Base-by-base conservation (phyloP, 2,888 invertebrate species). In the Xestia sexstrigata region DNA sequence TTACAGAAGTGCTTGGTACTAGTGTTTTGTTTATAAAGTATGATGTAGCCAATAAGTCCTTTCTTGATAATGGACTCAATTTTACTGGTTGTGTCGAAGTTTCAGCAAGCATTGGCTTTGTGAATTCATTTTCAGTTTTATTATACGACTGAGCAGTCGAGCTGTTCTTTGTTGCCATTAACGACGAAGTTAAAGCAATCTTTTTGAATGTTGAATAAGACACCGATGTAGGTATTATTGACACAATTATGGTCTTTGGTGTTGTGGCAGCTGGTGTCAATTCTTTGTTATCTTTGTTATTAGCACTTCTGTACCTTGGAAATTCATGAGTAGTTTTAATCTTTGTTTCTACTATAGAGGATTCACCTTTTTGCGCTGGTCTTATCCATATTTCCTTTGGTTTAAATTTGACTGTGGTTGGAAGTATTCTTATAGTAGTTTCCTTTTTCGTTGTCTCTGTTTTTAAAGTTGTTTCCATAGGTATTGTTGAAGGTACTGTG, bases 361-460 rank as follows among this genome's bases (percentile, higher is more conserved):
- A 91, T 94, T 96, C 96, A 95, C 96, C 96, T 96, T 96, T 96
- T 92, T 96, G 95, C 0, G 96, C 94, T 65, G 96, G 96, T 86
- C 91, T 92, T 88, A 96, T 96, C 96, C 96, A 96, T 89, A 96
- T 96, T 89, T 96, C 96, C 89, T 96, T 96, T n/a, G 95, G 95
- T 83, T 95, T 95, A 45, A 94, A 93, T 89, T 96, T 96, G 0
- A 90, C 79, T 39, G 95, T 95, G n/a, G 94, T 93, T 26, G 93
- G 90, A 66, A 86, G 85, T n/a, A 87, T 87, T 92, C 90, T 94
- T 15, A 90, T 81, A 26, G 93, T 93, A 47, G 92, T 90, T 81
- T 95, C 94, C 60, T 93, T 94, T 80, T 86, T 94, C 17, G 93
- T 92, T 15, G 90, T 89, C 82, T 93, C 94, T 47, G 79, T 74